Percentiles rank a stretch among this genome's conserved stretches.
Conservation (phyloP, 1,140 invertebrate genomes). For the Eueides isabella region DNA sequence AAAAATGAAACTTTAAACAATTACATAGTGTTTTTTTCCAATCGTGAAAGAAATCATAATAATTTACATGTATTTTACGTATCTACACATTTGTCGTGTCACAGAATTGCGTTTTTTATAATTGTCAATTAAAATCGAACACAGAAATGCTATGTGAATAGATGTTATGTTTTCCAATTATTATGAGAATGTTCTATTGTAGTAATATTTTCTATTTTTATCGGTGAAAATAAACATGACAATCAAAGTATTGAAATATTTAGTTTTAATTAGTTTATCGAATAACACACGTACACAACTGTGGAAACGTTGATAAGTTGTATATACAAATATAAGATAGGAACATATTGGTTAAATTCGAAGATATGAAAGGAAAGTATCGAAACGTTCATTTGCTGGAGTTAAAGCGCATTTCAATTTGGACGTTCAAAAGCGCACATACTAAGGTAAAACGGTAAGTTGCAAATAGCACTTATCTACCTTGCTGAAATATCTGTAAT, state of each 20-base stretch:
- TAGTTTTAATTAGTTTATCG: background rate
- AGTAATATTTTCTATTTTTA: background rate
- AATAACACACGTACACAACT: background rate
- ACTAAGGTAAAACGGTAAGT: constrained; percentile 56
- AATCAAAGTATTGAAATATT: background rate
- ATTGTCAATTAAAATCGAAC: constrained; percentile 27
- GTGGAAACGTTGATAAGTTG: background rate
- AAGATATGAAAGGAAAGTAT: background rate
- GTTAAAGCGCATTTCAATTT: constrained; percentile 69
- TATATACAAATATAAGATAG: background rate
- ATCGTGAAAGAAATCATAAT: no score
- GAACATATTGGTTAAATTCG: background rate
- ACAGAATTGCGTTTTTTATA: constrained; percentile 7
- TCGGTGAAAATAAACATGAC: background rate
- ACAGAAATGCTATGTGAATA: constrained; percentile 8
- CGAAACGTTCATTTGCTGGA: constrained; percentile 54
- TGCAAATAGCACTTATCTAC: constrained; percentile 61
- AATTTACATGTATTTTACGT: background rate
- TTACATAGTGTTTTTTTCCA: no score
- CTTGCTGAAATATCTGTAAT: constrained; percentile 47
- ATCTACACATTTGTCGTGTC: background rate
- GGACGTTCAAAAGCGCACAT: constrained; percentile 59
- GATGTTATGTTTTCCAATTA: constrained; percentile 29
- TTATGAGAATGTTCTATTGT: background rate
- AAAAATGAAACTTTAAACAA: no score